A percentile compares a stretch with the other conserved stretches of the same genome.
Conservation (phyloP, 2,113 vertebrate genomes). For the Tapirus terrestris region DNA sequence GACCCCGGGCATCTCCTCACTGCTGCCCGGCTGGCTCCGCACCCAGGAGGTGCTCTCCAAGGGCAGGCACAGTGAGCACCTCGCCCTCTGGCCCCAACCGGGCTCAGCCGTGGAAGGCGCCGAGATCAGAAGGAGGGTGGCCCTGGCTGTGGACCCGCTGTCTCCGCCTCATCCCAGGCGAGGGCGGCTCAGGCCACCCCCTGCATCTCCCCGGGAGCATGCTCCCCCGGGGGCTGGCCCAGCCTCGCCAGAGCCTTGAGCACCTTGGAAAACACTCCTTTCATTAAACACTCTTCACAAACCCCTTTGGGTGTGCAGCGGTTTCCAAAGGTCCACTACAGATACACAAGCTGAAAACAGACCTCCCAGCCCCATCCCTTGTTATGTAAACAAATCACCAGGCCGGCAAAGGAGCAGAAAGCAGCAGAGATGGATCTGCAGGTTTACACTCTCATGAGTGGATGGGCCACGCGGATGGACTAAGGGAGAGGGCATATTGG, state of each 20-base stretch:
- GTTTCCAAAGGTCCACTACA: fast-evolving
- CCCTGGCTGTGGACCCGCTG: neutral
- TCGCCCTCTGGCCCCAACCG: fast-evolving
- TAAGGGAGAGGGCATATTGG: fast-evolving
- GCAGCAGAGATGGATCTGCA: fast-evolving
- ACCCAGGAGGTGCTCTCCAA: no score
- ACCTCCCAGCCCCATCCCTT: neutral
- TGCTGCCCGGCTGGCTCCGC: no score
- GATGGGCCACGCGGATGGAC: fast-evolving
- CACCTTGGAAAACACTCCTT: neutral
- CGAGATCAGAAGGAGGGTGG: fast-evolving
- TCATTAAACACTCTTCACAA: neutral
- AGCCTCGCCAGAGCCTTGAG: neutral
- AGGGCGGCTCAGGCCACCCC: no score
- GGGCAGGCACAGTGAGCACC: neutral
- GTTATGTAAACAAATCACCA: neutral
- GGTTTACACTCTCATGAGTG: neutral
- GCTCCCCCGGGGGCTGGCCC: no score
- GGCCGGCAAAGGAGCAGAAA: no score
- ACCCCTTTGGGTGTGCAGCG: neutral
- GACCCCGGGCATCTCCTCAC: no score
- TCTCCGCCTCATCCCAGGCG: neutral
- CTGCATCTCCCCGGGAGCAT: no score
- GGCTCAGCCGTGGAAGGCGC: fast-evolving
- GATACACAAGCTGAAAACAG: neutral